Evolutionary conservation across 2,113 vertebrate species (phyloP), one percentile per base, ranked within the genome.

Genomic region (Poeciliopsis retropinna): DNA sequence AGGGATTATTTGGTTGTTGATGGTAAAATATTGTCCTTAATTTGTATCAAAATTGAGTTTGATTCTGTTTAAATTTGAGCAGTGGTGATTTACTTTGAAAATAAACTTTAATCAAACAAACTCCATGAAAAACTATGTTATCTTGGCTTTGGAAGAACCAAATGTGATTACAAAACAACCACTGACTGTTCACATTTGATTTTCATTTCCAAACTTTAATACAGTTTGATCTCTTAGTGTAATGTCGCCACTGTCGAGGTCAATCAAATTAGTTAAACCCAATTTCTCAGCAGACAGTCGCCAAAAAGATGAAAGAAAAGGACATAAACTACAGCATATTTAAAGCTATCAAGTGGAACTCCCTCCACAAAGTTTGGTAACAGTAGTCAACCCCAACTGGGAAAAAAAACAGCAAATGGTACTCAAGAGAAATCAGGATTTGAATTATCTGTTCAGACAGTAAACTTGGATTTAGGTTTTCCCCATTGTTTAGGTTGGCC

Each of bases 391-490:
- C 75, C 57, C 34, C 19, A 75, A 84, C 61, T 60, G 13, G 34
- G 14, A 41, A 41, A 78, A 83, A 85, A 71, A 10, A 84, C 39
- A 41, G 4, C 44, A 79, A 89, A 85, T 62, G 76, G 61, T 2
- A 3, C 63, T 54, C 32, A 54, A 79, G 73, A 77, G 78, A 79
- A 85, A 89, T 3, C 62, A 81, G 78, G 80, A 75, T 87, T 82
- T 75, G 76, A 86, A 72, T 87, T 75, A 90, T 90, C 80, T 87
- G 71, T 76, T 85, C 79, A 73, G 89, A 91, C 88, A 84, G 88
- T 78, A 76, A 81, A 84, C 87, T 85, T 88, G 79, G 86, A 91
- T 92, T 87, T 85, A 47, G 66, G 63, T 84, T 90, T 84, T 83
- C 72, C 68, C 70, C 22, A 1, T 61, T 89, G 89, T 85, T 92